phyloP scores from a whole-genome alignment of 2,888 invertebrate genomes.

The Pristionchus exspectatus region DNA sequence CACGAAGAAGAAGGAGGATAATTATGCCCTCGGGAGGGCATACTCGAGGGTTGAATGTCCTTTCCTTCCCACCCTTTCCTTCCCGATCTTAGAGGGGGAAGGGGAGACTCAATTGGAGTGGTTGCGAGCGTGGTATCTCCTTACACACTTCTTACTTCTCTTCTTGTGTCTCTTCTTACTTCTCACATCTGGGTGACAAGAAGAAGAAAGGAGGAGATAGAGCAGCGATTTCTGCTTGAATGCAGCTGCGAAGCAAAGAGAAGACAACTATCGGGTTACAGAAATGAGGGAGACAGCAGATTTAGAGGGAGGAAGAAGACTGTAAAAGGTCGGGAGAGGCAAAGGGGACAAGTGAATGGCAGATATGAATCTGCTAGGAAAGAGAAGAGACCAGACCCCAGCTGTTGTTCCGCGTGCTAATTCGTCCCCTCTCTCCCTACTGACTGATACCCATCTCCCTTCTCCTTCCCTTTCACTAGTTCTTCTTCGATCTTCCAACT shows the following conservation, averaged over 20 bases:
- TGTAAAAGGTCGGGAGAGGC: neutral
- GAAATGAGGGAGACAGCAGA: neutral
- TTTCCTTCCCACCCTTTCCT: neutral
- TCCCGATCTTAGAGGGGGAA: neutral
- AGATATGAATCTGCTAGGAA: slow-evolving; percentile 43
- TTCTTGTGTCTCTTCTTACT: slow-evolving; percentile 1
- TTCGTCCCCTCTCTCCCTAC: neutral
- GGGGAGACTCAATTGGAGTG: neutral
- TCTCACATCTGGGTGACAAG: slow-evolving; percentile 29
- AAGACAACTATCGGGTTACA: neutral
- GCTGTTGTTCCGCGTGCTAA: slow-evolving; percentile 33
- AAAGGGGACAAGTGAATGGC: neutral
- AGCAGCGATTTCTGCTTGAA: neutral
- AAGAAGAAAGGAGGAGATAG: neutral
- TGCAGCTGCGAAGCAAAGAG: slow-evolving; percentile 3
- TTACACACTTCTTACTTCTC: slow-evolving; percentile 30
- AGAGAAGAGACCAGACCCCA: neutral
- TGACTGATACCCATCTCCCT: slow-evolving; percentile 23
- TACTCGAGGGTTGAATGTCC: neutral
- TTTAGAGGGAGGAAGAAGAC: neutral
- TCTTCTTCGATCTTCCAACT: neutral
- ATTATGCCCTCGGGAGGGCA: slow-evolving; percentile 29
- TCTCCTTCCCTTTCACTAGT: neutral
- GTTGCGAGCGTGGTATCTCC: neutral
- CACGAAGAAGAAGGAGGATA: neutral